Percentiles rank a stretch among this genome's conserved stretches.
Evolutionary conservation across 2,113 vertebrate genomes (phyloP).

Genomic region (Rhinichthys klamathensis): DNA sequence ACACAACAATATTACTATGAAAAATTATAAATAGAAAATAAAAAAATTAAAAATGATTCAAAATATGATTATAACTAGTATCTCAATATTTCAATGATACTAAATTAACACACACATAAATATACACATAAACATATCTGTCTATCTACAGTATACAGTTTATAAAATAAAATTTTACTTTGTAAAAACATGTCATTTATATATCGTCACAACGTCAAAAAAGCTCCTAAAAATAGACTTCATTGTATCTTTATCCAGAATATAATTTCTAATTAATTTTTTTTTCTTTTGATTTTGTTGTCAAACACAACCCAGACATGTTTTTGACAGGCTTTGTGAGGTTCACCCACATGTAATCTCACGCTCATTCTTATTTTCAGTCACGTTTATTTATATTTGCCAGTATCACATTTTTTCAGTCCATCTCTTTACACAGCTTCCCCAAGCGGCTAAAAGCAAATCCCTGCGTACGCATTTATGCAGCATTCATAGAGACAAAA

Average conservation of each 20-base stretch:
- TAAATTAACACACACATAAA: no score
- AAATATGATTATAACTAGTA: not conserved
- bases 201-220: not conserved
- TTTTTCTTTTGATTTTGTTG: not conserved
- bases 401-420: not conserved
- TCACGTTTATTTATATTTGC: not conserved
- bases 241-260: not conserved
- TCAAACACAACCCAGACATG: not conserved
- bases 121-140: no score
- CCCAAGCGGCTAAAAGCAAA: not conserved
- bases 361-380: slow-evolving; percentile 10
- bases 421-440: slow-evolving; percentile 12
- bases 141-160: no score
- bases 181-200: not conserved
- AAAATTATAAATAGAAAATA: no score
- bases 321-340: not conserved
- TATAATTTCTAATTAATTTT: not conserved
- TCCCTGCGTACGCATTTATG: not conserved
- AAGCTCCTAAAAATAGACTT: not conserved
- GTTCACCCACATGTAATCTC: slow-evolving; percentile 1
- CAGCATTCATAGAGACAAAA: slow-evolving; percentile 10
- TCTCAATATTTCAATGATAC: no score
- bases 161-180: not conserved
- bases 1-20: no score
- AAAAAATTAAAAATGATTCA: not conserved